Base-by-base conservation (phyloP, 2,797 vertebrate genomes). In the Heteromormyrus szaboi region DNA sequence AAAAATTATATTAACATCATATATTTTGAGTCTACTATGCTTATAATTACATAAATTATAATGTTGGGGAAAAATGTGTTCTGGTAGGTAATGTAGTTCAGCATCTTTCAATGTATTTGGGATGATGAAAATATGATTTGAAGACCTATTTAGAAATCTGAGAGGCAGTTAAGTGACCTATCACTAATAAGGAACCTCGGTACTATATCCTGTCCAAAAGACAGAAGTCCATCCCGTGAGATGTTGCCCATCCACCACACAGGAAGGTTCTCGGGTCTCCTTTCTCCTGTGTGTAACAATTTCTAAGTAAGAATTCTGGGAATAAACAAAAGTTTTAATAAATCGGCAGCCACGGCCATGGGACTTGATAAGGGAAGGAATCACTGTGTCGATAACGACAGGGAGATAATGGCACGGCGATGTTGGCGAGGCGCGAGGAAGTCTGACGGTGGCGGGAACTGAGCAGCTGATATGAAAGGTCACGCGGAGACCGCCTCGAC, bases 81-180 rank as follows among this genome's bases (percentile, higher is more conserved):
- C 68, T 17, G 4, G 4, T 76, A 76, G 14, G 5, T 4, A 14
- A 72, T 37, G 29, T 37, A 17, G 65, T 11, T 72, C 14, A 72
- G 12, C 68, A 33, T 37, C 65, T 17, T 72, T 17, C 17, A 46
- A 19, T 46, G 14, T 79, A 79, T 79, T 79, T 79, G 17, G 41
- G 17, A 79, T 87, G 56, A 41, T 62, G 54, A 19, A 87, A 83
- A 59, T 83, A 33, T 62, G 86, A 87, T 44, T 90, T 95, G 93
- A 96, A 93, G 93, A 93, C 93, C 92, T 93, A 93, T 95, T 95
- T 95, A 91, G 85, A 94, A 94, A 95, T 95, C 90, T 95, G 94
- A 88, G 90, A 93, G 94, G 94, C 94, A 93, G 95, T 93, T 95
- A 94, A 92, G 88, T 95, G 95, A 95, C 95, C 94, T 94, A 92